Percentiles rank a stretch among this genome's conserved stretches.
phyloP scores from a whole-genome alignment of 1,140 invertebrate genomes.

The Hirudo medicinalis region DNA sequence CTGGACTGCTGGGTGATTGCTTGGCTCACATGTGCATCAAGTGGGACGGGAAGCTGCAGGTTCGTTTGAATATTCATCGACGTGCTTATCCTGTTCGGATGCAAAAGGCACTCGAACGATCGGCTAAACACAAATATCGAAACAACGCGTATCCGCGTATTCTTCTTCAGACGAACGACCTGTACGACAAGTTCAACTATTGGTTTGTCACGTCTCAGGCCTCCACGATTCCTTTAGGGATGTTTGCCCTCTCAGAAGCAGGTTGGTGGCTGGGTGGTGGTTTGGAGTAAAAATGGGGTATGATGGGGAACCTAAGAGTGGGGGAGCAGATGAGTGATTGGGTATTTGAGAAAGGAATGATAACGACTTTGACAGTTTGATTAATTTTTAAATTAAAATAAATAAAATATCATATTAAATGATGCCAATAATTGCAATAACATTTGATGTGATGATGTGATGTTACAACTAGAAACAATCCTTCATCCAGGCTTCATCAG shows the following conservation, averaged over 20 bases:
- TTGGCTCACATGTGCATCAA: slow-evolving; percentile 38
- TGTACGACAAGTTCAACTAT: slow-evolving; percentile 43
- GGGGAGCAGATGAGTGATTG: no score
- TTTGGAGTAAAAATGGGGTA: neutral
- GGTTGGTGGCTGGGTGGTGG: slow-evolving; percentile 26
- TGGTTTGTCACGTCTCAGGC: slow-evolving; percentile 40
- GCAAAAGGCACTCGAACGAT: no score
- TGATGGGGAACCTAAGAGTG: no score
- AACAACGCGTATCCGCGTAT: no score
- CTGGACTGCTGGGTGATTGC: slow-evolving; percentile 35
- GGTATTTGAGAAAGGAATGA: no score
- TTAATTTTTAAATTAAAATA: no score
- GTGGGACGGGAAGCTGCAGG: slow-evolving; percentile 39
- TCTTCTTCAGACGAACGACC: slow-evolving; percentile 23
- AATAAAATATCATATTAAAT: no score
- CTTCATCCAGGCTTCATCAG: slow-evolving; percentile 33
- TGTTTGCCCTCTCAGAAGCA: slow-evolving; percentile 36
- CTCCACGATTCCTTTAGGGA: slow-evolving; percentile 36
- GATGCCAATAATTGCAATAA: no score
- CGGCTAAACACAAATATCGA: no score
- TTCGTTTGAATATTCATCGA: slow-evolving; percentile 18
- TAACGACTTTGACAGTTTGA: no score
- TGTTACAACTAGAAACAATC: neutral
- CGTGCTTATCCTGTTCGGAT: no score
- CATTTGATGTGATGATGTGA: no score